Evolutionary conservation across 1,140 invertebrate species (phyloP).

Genomic region (Acarapis woodi): DNA sequence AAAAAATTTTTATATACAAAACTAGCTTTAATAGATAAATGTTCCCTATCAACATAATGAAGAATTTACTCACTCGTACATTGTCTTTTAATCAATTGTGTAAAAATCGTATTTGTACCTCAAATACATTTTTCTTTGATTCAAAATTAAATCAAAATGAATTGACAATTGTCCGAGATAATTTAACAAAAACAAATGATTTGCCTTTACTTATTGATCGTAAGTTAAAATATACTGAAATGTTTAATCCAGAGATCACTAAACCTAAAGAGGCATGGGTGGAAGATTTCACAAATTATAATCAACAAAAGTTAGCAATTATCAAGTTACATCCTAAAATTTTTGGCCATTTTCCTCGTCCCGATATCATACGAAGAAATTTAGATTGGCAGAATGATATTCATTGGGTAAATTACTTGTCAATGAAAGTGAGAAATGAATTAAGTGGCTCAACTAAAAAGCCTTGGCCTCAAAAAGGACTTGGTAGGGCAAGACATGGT

Average conservation of each 20-base stretch:
- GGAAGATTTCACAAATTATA: constrained; percentile 48
- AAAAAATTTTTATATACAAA: no score
- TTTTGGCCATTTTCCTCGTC: constrained; percentile 39
- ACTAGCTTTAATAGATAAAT: no score
- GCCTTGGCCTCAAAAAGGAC: constrained; percentile 84
- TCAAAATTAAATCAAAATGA: constrained; percentile 86
- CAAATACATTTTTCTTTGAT: no score
- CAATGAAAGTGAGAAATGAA: constrained; percentile 44
- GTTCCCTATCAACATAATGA: no score
- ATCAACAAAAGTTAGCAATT: constrained; percentile 48
- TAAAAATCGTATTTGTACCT: no score
- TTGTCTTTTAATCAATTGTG: no score
- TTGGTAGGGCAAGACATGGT: constrained; percentile 58
- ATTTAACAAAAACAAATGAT: constrained; percentile 44
- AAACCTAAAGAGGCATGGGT: constrained; percentile 54
- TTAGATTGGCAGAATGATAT: constrained; percentile 62
- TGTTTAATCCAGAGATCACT: constrained; percentile 15
- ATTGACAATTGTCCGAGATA: constrained; percentile 58
- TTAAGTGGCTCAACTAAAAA: constrained; percentile 56
- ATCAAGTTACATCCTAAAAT: constrained; percentile 61
- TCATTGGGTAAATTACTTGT: constrained; percentile 30
- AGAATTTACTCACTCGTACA: no score
- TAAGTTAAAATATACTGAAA: constrained; percentile 14
- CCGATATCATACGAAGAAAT: constrained; percentile 63
- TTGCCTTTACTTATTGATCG: constrained; percentile 20